Percentiles rank a stretch among this genome's conserved stretches.
These are phyloP conservation scores for Habropoda laboriosa DNA, from an alignment of 1,140 invertebrate species.

Conservation along the genomic window DNA sequence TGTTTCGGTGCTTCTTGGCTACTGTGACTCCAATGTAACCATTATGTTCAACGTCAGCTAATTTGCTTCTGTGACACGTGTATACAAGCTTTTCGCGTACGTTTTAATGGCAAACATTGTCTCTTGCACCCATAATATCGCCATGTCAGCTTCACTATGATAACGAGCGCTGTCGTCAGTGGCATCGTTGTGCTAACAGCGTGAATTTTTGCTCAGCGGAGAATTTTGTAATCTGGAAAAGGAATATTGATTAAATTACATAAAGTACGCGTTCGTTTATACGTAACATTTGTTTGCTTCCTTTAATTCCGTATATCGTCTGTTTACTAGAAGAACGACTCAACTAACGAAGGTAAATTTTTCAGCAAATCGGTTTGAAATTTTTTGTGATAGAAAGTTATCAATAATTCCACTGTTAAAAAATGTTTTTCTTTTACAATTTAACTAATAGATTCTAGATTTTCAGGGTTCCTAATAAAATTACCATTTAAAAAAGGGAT, in stretches of 20 bases:
- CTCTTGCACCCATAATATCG: not conserved
- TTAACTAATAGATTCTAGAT: too few species aligned
- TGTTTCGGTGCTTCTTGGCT: slow-evolving; percentile 4
- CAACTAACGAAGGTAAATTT: too few species aligned
- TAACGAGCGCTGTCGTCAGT: not conserved
- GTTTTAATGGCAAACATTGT: slow-evolving; percentile 21
- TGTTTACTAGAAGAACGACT: too few species aligned
- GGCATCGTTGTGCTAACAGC: not conserved
- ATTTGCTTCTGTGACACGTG: not conserved
- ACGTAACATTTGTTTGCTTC: too few species aligned
- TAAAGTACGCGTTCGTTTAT: too few species aligned
- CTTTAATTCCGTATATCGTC: too few species aligned
- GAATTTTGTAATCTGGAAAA: not conserved
- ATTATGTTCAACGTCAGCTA: slow-evolving; percentile 26
- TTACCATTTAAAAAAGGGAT: too few species aligned
- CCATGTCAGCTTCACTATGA: not conserved
- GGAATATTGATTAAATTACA: not conserved
- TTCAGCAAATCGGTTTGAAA: too few species aligned
- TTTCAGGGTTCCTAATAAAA: too few species aligned
- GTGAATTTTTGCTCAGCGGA: not conserved
- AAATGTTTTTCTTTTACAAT: too few species aligned
- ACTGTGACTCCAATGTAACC: not conserved
- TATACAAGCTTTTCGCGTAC: not conserved
- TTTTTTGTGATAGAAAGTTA: too few species aligned
- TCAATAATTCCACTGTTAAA: too few species aligned